Percentiles rank a stretch among this genome's conserved stretches.
phyloP scores from a whole-genome alignment of 2,113 vertebrate species.

The Phodopus roborovskii region DNA sequence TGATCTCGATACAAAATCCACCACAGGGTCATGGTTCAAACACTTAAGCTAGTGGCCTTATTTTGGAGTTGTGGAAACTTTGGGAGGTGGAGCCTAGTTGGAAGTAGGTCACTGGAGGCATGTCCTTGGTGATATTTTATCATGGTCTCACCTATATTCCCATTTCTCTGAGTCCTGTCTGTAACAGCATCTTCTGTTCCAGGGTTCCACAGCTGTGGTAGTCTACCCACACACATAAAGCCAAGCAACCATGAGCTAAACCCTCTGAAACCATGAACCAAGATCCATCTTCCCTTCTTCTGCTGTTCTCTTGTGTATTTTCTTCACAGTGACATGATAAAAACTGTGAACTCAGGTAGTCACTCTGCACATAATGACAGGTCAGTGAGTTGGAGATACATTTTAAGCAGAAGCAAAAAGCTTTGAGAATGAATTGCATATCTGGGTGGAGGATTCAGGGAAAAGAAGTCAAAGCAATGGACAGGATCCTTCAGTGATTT shows the following conservation, averaged over 20 bases:
- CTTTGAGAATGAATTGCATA: not conserved
- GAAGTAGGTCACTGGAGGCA: not conserved
- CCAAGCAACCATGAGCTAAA: not conserved
- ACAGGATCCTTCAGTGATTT: not conserved
- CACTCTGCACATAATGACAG: not conserved
- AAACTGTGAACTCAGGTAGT: not conserved
- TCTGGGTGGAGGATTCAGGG: not conserved
- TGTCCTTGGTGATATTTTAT: not conserved
- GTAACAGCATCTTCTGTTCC: not conserved
- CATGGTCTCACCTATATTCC: not conserved
- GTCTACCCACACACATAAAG: not conserved
- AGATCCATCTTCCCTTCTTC: not conserved
- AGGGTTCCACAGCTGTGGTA: not conserved
- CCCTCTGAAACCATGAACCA: not conserved
- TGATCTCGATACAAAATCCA: not conserved
- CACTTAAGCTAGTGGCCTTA: not conserved
- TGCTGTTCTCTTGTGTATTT: not conserved
- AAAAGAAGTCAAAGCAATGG: not conserved
- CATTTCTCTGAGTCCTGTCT: not conserved
- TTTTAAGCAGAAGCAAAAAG: constrained; percentile 30
- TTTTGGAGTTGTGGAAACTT: not conserved
- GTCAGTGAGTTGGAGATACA: not conserved
- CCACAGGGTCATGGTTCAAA: not conserved
- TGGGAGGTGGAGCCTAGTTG: not conserved
- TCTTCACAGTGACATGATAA: not conserved